phyloP scores from a whole-genome alignment of 1,140 invertebrate genomes.

The Drosophila sechellia region DNA sequence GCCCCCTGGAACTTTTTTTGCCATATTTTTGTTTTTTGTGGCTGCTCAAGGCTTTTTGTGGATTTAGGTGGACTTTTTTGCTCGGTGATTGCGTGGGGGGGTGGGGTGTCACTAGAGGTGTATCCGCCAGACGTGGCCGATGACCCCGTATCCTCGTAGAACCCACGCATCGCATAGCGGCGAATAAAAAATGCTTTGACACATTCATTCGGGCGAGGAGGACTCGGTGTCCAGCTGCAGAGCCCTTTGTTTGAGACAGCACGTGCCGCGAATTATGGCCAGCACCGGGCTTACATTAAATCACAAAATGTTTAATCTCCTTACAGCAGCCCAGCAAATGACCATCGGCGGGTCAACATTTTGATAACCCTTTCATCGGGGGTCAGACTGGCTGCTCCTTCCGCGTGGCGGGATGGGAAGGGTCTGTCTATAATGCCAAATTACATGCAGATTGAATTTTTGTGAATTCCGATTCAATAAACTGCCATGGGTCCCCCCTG shows the following conservation, averaged over 20 bases:
- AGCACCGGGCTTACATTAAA: conserved; percentile 26
- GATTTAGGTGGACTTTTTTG: background rate
- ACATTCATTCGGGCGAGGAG: conserved; percentile 2
- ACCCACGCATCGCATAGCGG: conserved; percentile 21
- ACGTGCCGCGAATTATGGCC: conserved; percentile 63
- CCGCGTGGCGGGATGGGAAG: conserved; percentile 22
- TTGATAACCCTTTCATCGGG: conserved; percentile 22
- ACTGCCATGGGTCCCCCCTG: conserved; percentile 63
- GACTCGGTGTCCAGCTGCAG: conserved; percentile 2
- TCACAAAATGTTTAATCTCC: conserved; percentile 47
- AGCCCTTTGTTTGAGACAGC: conserved; percentile 45
- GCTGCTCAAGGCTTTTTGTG: background rate
- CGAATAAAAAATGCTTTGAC: conserved; percentile 43
- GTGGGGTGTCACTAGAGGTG: conserved; percentile 23
- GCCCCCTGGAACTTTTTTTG: conserved; percentile 88
- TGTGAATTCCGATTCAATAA: conserved; percentile 73
- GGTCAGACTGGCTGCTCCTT: conserved; percentile 24
- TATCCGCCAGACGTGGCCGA: conserved; percentile 17
- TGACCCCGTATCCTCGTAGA: conserved; percentile 28
- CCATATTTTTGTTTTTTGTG: conserved; percentile 7
- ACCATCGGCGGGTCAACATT: conserved; percentile 40
- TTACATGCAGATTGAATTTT: conserved; percentile 74
- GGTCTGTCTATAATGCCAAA: conserved; percentile 36
- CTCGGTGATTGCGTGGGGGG: background rate
- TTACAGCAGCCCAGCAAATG: conserved; percentile 4